Base-by-base conservation (phyloP, 1,140 invertebrate genomes). In the Drosophila melanica region DNA sequence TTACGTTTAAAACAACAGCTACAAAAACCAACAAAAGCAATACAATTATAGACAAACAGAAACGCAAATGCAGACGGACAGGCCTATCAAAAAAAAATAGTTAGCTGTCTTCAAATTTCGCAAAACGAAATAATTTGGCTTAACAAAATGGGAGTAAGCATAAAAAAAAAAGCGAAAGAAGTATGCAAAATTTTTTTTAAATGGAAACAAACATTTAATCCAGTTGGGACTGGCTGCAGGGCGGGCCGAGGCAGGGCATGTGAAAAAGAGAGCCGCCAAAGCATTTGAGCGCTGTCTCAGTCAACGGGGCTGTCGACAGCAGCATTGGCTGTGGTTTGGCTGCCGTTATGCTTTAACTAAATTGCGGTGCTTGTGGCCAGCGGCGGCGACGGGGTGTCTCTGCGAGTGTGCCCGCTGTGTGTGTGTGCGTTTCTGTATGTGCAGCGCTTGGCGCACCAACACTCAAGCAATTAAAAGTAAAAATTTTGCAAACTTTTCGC, bases 391-490 rank as follows among this genome's bases (percentile, higher is more conserved):
- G 14, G 42, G 8, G 30, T 39, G 37, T 20, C 33, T 42, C 20
- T 33, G 7, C 41, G 39, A 51, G 18, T 7, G 12, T 47, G 14
- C n/a, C n/a, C n/a, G n/a, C n/a, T 60, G 45, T 33, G 42, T 30
- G 18, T 48, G 33, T 65, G 42, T 47, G 53, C 42, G 51, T 57
- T 59, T 60, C 47, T 57, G 79, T 75, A 59, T 57, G 75, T 45
- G 57, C 70, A 75, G 51, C 45, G 47, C 45, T 18, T 50, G 54
- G 47, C 70, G 35, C 41, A 53, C 75, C 81, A 86, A 86, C 78
- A 86, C 81, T 86, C 81, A 78, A 86, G 85, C 81, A 86, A 86
- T 86, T 86, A 86, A 86, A 86, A 86, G 81, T 86, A 80, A 86
- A 86, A 86, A 86, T 86, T 86, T 59, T 67, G 70, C 59, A 81